Evolutionary conservation across 2,888 invertebrate genomes (phyloP), one percentile per base, ranked within the genome.

Genomic region (Drosophila recens): DNA sequence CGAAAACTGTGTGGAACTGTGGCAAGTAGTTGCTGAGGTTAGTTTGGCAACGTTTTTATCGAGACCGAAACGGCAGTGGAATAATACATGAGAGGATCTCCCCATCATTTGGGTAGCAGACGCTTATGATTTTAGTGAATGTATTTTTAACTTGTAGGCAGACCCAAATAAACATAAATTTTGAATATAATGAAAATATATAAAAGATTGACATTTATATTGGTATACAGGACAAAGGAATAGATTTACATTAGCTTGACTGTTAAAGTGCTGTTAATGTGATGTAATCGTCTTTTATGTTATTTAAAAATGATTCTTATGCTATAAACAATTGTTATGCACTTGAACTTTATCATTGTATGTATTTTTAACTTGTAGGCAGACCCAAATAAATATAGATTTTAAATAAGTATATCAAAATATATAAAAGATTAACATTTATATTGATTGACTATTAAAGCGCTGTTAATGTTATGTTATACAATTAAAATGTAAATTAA

Each of bases 1-100:
- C 17, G 40, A 20, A 48, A 43, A 63, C 51, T 65, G 64, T 63
- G 48, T 45, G 54, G 30, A 36, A 56, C 62, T 63, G 48, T 45
- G 54, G 30, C 40, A 56, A 64, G 20, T 59, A 66, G 59, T 56
- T 58, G 23, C 51, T 54, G 15, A 46, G 65, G 46, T 61, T 73
- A 75, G 75, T 76, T 63, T 46, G 48, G 15, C 15, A 30, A 48
- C n/a, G 49, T 65, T 45, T 76, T 74, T 58, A 64, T 52, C 45
- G 43, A 34, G 13, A 1, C 54, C 8, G 5, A 49, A 53, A 46
- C 23, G 46, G 33, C 53, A 30, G 10, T 51, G 10, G 62, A 70
- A 75, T 75, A 74, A 74, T 64, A 75, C 56, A 75, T 74, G 75
- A 70, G 61, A n/a, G 34, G 8, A 42, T 10, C n/a, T 48, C 42